phyloP scores from a whole-genome alignment of 2,797 vertebrate genomes.

The Molossus alvarezi region DNA sequence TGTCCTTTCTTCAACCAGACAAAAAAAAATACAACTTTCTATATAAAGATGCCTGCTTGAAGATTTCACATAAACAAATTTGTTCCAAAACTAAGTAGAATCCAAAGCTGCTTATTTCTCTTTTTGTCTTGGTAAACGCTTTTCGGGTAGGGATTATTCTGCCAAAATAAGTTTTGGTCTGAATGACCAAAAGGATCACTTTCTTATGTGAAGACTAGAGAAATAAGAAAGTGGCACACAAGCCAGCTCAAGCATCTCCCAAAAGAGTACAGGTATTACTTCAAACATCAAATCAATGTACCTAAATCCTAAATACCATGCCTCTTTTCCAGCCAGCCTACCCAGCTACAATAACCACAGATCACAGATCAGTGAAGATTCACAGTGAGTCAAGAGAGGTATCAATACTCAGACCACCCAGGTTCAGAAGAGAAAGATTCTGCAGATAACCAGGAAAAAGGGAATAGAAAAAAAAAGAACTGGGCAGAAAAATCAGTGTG shows the following conservation, averaged over 20 bases:
- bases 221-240: background rate
- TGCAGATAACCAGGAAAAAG: background rate
- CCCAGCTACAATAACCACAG: background rate
- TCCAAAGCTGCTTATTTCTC: background rate
- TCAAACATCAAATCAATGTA: constrained; percentile 22
- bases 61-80: constrained; percentile 28
- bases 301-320: background rate
- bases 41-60: background rate
- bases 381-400: background rate
- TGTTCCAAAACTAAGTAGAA: constrained; percentile 44
- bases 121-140: background rate
- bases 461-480: background rate
- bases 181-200: constrained; percentile 21
- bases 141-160: constrained; percentile 14
- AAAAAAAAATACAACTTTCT: background rate
- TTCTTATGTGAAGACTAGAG: background rate
- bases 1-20: background rate
- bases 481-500: background rate
- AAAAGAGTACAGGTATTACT: constrained; percentile 4
- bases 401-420: background rate
- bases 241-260: background rate
- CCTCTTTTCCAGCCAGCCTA: background rate
- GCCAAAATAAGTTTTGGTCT: background rate
- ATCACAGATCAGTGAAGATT: background rate
- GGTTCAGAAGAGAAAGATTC: background rate